Evolutionary conservation across 2,113 vertebrate genomes (phyloP), one percentile per base, ranked within the genome.

Genomic region (Halcyon malimbica): DNA sequence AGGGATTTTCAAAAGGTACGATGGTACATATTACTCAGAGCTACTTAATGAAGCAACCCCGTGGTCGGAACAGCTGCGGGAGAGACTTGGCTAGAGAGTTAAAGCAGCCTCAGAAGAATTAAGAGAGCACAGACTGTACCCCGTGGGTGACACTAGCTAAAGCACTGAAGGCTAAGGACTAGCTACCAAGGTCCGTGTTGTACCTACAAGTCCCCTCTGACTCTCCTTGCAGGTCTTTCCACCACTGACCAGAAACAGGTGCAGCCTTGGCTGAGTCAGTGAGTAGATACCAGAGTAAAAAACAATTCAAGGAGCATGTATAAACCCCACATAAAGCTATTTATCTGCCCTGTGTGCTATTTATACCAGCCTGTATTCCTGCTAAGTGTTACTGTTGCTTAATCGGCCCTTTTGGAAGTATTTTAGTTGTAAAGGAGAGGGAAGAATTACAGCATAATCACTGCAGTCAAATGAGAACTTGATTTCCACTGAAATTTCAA

Each of bases 171-270:
- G 31, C 29, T 57, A 31, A 15, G 3, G 25, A 35, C 19, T 48
- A 73, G 10, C 15, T 81, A 28, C 6, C 12, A 39, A 41, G 12
- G 33, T 29, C 71, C 20, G 8, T 15, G 16, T n/a, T 20, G 4
- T 9, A 81, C 21, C 37, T 11, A 39, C 15, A 8, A 1, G 1
- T 3, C 24, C 1, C 0, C 25, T 71, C 48, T 14, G 4, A 19
- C 63, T 69, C 14, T 81, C 60, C 28, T 19, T 87, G 74, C 24
- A 57, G 31, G 73, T 11, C 25, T 77, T 39, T 44, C 15, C 53
- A 85, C 44, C 3, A 8, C 4, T 41, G 44, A 44, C 12, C 60
- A 93, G 46, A 87, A 76, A 77, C 3, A 77, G 31, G 62, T 15
- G 37, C 54, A 81, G 42, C 35, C 37, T 84, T 91, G 31, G n/a